A percentile compares a stretch with the other conserved stretches of the same genome.
phyloP scores from a whole-genome alignment of 2,797 vertebrate genomes.

The Sparidentex hasta region DNA sequence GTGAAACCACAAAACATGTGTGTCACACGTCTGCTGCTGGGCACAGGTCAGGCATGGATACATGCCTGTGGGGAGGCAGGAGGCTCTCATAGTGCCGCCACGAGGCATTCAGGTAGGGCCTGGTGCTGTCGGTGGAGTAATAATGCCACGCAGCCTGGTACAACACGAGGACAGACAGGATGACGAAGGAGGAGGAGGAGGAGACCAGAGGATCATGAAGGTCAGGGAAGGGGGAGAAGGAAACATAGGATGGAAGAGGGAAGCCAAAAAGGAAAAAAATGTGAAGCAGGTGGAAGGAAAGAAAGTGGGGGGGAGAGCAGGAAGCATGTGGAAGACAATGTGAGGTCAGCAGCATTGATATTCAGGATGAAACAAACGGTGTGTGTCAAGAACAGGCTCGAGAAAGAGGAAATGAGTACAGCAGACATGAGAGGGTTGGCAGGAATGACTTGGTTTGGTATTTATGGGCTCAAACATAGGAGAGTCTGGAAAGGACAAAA shows the following conservation, averaged over 20 bases:
- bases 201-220: neutral
- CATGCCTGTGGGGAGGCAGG: slow-evolving; percentile 90
- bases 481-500: neutral
- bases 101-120: slow-evolving; percentile 88
- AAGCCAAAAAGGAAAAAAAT: neutral
- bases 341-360: slow-evolving; percentile 28
- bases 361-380: slow-evolving; percentile 6
- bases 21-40: slow-evolving; percentile 70
- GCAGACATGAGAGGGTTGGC: slow-evolving; percentile 5
- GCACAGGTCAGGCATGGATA: slow-evolving; percentile 85
- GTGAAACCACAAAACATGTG: slow-evolving; percentile 81
- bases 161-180: slow-evolving; percentile 56
- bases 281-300: slow-evolving; percentile 13
- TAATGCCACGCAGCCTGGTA: slow-evolving; percentile 90
- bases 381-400: slow-evolving; percentile 20
- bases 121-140: slow-evolving; percentile 88
- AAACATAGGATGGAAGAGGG: neutral
- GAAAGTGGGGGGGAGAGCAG: slow-evolving; percentile 12
- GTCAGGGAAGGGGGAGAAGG: slow-evolving; percentile 1
- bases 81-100: slow-evolving; percentile 90
- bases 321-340: slow-evolving; percentile 23
- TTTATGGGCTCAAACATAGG: slow-evolving; percentile 7
- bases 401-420: slow-evolving; percentile 31
- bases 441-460: neutral
- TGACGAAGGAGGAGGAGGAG: slow-evolving; percentile 5